These are phyloP conservation scores for Rutilus rutilus DNA, from an alignment of 2,113 vertebrate genomes.

Conservation along the genomic window DNA sequence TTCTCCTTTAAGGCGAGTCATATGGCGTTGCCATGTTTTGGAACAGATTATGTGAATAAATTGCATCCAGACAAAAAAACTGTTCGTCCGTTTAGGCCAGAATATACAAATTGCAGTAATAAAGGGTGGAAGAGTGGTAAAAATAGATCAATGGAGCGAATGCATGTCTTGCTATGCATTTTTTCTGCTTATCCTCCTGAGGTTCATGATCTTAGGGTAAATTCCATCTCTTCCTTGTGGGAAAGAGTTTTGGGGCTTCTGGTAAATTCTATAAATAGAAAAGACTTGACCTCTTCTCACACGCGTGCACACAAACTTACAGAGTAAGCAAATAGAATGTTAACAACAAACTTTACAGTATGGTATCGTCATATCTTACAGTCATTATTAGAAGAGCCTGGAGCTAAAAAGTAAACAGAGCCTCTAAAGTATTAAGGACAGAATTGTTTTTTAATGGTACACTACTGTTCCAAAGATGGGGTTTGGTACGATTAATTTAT, in stretches of 20 bases:
- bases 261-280: neutral
- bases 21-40: neutral
- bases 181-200: neutral
- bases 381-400: neutral
- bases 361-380: neutral
- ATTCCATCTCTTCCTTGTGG: neutral
- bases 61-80: neutral
- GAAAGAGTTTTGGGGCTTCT: slow-evolving; percentile 12
- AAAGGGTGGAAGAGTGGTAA: neutral
- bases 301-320: neutral
- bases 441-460: neutral
- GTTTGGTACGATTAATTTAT: neutral
- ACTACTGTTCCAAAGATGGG: neutral
- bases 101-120: neutral
- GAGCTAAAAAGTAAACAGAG: neutral
- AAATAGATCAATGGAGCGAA: neutral
- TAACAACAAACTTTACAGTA: neutral
- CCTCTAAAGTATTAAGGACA: neutral
- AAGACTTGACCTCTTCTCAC: neutral
- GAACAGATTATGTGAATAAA: neutral
- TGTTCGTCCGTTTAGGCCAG: neutral
- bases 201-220: neutral
- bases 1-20: neutral
- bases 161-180: slow-evolving; percentile 1
- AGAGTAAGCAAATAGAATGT: neutral